Evolutionary conservation across 1,140 invertebrate species (phyloP).

Genomic region (Centruroides vittatus): DNA sequence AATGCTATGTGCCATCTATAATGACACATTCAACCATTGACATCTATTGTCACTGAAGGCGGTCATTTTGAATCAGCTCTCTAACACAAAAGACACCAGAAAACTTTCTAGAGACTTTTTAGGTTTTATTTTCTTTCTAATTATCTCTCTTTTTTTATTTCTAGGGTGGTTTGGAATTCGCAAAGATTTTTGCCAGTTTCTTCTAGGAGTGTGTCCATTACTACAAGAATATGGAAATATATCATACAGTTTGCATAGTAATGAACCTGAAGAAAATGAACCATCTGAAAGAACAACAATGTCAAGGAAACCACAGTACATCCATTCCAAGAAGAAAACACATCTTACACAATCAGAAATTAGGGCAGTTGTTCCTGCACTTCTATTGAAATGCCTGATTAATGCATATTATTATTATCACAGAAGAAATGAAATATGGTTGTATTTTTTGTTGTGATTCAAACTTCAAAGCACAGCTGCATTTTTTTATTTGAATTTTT

Average conservation of each 20-base stretch:
- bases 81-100: too few species aligned
- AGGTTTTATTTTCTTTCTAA: not conserved
- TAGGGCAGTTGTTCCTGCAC: constrained; percentile 56
- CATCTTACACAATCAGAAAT: constrained; percentile 61
- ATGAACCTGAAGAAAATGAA: constrained; percentile 27
- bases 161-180: constrained; percentile 97
- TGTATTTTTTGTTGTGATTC: too few species aligned
- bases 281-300: constrained; percentile 26
- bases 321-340: constrained; percentile 39
- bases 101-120: too few species aligned
- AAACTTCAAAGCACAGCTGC: too few species aligned
- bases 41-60: too few species aligned
- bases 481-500: too few species aligned
- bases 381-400: constrained; percentile 83
- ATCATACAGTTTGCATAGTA: constrained; percentile 55
- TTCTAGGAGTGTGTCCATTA: constrained; percentile 79
- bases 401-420: not conserved
- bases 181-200: constrained; percentile 92
- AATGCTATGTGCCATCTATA: too few species aligned
- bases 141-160: constrained; percentile 21
- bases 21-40: too few species aligned
- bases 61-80: too few species aligned
- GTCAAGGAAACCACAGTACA: constrained; percentile 36
- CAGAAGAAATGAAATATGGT: too few species aligned
- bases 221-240: constrained; percentile 98